phyloP scores from a whole-genome alignment of 2,888 invertebrate genomes.

The Eueremaeus valkanovi region DNA sequence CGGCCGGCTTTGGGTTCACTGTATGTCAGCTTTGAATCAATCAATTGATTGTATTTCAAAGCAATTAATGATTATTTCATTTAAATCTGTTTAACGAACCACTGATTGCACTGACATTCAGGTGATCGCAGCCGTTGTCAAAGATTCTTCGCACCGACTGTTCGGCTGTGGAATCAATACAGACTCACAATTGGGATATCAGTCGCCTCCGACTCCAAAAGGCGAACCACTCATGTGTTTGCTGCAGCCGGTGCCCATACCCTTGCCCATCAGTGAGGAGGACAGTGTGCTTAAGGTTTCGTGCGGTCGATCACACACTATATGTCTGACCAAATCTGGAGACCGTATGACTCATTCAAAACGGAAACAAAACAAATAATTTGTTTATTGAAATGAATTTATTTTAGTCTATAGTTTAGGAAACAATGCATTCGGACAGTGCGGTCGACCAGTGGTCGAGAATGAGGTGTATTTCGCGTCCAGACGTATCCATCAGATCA shows the following conservation, averaged over 20 bases:
- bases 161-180: slow-evolving; percentile 89
- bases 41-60: too few relatives aligned
- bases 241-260: slow-evolving; percentile 52
- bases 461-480: slow-evolving; percentile 69
- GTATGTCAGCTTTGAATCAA: slow-evolving; percentile 47
- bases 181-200: slow-evolving; percentile 82
- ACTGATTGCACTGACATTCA: not conserved
- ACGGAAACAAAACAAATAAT: not conserved
- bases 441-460: slow-evolving; percentile 72
- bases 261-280: slow-evolving; percentile 50
- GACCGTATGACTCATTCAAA: slow-evolving; percentile 54
- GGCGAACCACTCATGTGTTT: slow-evolving; percentile 64
- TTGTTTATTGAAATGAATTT: not conserved
- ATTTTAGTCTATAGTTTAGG: slow-evolving; percentile 69
- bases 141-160: slow-evolving; percentile 62
- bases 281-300: slow-evolving; percentile 56
- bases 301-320: slow-evolving; percentile 82
- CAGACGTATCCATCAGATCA: slow-evolving; percentile 64
- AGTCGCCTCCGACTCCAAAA: slow-evolving; percentile 49
- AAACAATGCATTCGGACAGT: slow-evolving; percentile 90
- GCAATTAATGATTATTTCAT: not conserved
- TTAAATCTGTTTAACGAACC: not conserved
- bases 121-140: slow-evolving; percentile 63
- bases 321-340: slow-evolving; percentile 71
- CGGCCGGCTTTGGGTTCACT: slow-evolving; percentile 87